Base-by-base conservation (phyloP, 2,888 invertebrate genomes). In the Brenthis daphne region DNA sequence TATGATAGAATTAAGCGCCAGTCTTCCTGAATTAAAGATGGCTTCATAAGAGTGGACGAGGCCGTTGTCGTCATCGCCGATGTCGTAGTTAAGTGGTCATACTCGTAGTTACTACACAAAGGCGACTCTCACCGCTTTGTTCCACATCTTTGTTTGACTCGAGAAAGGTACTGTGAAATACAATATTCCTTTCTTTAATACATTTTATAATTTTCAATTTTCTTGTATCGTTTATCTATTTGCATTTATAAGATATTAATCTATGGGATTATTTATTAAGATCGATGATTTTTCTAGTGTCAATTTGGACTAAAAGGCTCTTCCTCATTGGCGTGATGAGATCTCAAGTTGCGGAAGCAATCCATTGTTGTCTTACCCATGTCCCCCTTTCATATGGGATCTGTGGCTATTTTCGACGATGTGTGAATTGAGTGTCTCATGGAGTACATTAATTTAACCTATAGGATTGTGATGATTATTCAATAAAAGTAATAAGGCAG, bases 121-220 rank as follows among this genome's bases (percentile, higher is more conserved):
- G 86, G 85, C 88, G 79, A 85, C 87, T 89, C 90, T 90, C 88
- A 85, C 87, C 82, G 86, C 89, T 88, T 90, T 92, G 90, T 92
- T 89, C 87, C 86, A 87, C 86, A 82, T 88, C 88, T 90, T 92
- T 91, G 91, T 92, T 87, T 87, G 86, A 82, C 82, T 86, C 85
- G 85, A 86, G 84, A 84, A 80, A 85, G 85, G 83, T 82, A 79
- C 79, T 74, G 76, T 77, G 79, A 89, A 90, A 89, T 89, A 84
- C 82, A 78, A 74, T 65, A 65, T 67, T 60, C 57, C 67, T 65
- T 65, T 60, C 56, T 68, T 64, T 51, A 29, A 68, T 55, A 66
- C 55, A 51, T 68, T 56, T 55, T 57, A 57, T 51, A 57, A 67
- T 61, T n/a, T 61, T 67, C 20, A 50, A 56, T 33, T 29, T 67